phyloP scores from a whole-genome alignment of 2,888 invertebrate genomes.

The Cistogaster globosa region DNA sequence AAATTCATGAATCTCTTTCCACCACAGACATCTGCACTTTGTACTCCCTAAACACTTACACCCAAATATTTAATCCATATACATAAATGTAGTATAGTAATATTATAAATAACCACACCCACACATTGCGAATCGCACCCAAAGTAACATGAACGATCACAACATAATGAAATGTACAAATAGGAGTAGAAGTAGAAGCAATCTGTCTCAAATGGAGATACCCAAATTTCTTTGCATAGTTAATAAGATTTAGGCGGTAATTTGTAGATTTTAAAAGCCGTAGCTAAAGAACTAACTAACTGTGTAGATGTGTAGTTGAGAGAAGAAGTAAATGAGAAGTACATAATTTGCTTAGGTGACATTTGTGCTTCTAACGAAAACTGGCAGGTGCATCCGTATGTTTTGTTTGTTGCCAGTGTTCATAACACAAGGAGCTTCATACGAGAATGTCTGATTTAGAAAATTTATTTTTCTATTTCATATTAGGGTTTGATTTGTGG shows the following conservation, averaged over 20 bases:
- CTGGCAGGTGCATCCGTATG: conserved; percentile 29
- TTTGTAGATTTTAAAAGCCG: conserved; percentile 60
- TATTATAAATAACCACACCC: no score
- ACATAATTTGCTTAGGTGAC: conserved; percentile 11
- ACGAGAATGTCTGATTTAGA: conserved; percentile 17
- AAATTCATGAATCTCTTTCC: conserved; percentile 19
- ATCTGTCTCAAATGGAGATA: conserved; percentile 40
- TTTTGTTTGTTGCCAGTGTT: conserved; percentile 17
- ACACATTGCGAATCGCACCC: no score
- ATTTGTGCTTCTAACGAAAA: conserved; percentile 11
- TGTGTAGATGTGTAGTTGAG: not conserved
- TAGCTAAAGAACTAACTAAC: conserved; percentile 36
- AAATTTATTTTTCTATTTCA: conserved; percentile 38
- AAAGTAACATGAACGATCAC: not conserved
- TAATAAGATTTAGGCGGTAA: conserved; percentile 66
- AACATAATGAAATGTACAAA: conserved; percentile 32
- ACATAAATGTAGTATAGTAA: no score
- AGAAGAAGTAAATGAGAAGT: conserved; percentile 7
- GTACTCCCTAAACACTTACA: no score
- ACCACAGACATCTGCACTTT: conserved; percentile 15
- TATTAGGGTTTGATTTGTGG: conserved; percentile 26
- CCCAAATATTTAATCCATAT: no score
- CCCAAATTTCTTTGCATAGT: conserved; percentile 52
- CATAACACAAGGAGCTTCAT: not conserved
- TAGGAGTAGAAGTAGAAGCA: not conserved